These are phyloP conservation scores for Lathamus discolor DNA, from an alignment of 2,113 vertebrate species.

Conservation along the genomic window DNA sequence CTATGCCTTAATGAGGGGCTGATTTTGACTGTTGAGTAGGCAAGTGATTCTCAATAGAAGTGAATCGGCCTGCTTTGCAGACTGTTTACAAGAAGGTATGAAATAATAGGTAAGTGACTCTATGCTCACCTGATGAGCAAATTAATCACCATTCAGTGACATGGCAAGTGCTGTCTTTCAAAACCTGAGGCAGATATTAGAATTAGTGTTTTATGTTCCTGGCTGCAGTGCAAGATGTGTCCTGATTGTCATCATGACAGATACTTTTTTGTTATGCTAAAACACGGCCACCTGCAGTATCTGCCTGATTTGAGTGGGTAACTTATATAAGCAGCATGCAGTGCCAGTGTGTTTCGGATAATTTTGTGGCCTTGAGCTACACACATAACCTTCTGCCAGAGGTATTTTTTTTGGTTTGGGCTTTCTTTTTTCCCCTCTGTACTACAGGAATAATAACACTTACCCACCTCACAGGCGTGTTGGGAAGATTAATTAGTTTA, in stretches of 20 bases:
- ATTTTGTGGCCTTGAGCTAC: slow-evolving; percentile 50
- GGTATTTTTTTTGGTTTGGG: not conserved
- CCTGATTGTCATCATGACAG: not conserved
- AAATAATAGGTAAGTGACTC: slow-evolving; percentile 10
- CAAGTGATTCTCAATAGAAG: slow-evolving; percentile 9
- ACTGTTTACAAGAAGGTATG: slow-evolving; percentile 32
- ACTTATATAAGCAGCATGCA: not conserved
- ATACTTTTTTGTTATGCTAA: slow-evolving; percentile 46
- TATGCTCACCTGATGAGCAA: slow-evolving; percentile 6
- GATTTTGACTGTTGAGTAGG: slow-evolving; percentile 13
- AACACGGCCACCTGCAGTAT: not conserved
- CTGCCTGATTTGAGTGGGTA: not conserved
- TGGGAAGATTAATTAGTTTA: slow-evolving; percentile 62
- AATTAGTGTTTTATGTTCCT: not conserved
- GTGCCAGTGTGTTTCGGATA: not conserved
- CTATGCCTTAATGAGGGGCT: slow-evolving; percentile 16
- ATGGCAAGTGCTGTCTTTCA: not conserved
- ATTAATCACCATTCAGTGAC: slow-evolving; percentile 51
- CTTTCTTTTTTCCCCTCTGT: not conserved
- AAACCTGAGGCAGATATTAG: not conserved
- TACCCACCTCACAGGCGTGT: slow-evolving; percentile 3
- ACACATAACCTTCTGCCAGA: slow-evolving; percentile 15
- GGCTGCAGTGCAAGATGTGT: not conserved
- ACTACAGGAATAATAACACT: slow-evolving; percentile 18
- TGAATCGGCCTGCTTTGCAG: not conserved